These are phyloP conservation scores for Tetranychus piercei DNA, from an alignment of 2,888 invertebrate species.

Conservation along the genomic window DNA sequence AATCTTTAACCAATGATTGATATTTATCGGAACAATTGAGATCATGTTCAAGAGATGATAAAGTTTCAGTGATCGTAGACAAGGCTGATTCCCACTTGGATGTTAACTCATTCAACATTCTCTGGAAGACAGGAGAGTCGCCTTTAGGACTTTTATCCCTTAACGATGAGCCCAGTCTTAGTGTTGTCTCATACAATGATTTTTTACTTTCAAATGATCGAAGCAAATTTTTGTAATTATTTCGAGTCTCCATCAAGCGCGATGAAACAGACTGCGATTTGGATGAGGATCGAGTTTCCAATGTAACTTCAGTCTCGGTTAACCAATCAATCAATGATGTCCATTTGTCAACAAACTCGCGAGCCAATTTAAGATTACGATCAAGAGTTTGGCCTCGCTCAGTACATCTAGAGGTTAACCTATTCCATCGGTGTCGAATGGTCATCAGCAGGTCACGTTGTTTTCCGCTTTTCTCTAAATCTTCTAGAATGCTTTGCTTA, in stretches of 20 bases:
- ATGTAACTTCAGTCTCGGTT: not conserved
- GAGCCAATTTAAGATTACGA: not conserved
- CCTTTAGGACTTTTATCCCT: conserved; percentile 1
- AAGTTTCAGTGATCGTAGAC: not conserved
- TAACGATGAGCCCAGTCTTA: not conserved
- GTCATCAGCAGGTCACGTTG: conserved; percentile 46
- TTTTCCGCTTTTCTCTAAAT: conserved; percentile 94
- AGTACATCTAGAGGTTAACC: not conserved
- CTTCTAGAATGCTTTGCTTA: conserved; percentile 39
- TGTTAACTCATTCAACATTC: not conserved
- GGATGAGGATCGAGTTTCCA: not conserved
- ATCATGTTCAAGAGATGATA: not conserved
- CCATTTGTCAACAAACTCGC: conserved; percentile 7
- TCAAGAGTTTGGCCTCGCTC: not conserved
- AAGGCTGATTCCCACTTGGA: not conserved
- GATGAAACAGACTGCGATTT: not conserved
- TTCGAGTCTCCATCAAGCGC: not conserved
- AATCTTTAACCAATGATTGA: not conserved
- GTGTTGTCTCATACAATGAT: not conserved
- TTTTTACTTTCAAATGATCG: not conserved
- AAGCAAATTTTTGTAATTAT: not conserved
- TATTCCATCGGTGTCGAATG: conserved; percentile 1
- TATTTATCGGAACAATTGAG: not conserved
- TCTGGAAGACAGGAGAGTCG: conserved; percentile 4
- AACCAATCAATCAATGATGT: conserved; percentile 6